phyloP scores from a whole-genome alignment of 2,888 invertebrate species.

The Apamea monoglypha region DNA sequence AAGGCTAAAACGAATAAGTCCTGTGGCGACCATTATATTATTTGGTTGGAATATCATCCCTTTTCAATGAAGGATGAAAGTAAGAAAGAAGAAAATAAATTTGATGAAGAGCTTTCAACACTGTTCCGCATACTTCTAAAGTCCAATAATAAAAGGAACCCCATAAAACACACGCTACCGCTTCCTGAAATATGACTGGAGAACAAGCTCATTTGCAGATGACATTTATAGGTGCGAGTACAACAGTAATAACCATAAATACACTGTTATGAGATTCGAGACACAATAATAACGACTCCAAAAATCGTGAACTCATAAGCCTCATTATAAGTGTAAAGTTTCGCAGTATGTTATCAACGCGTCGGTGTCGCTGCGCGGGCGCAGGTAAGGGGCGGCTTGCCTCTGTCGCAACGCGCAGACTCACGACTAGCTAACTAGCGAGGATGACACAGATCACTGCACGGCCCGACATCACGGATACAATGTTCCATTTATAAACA shows the following conservation, averaged over 20 bases:
- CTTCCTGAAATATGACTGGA: slow-evolving; percentile 1
- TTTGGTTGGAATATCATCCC: background rate
- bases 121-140: background rate
- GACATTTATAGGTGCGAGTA: slow-evolving; percentile 29
- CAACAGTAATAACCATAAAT: slow-evolving; percentile 48
- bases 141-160: background rate
- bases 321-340: slow-evolving; percentile 66
- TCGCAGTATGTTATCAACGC: slow-evolving; percentile 62
- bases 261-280: slow-evolving; percentile 47
- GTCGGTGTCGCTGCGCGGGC: slow-evolving; percentile 47
- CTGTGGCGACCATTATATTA: background rate
- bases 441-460: slow-evolving; percentile 78
- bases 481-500: slow-evolving; percentile 69
- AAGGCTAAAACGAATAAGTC: background rate
- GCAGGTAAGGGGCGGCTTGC: slow-evolving; percentile 60
- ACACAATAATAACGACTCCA: slow-evolving; percentile 54
- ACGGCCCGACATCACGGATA: slow-evolving; percentile 76
- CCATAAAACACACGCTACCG: background rate
- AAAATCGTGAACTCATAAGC: slow-evolving; percentile 67
- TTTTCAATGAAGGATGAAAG: background rate
- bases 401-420: slow-evolving; percentile 69
- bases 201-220: background rate
- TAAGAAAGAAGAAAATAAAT: background rate
- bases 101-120: background rate
- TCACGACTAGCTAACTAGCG: slow-evolving; percentile 78